phyloP scores from a whole-genome alignment of 2,888 invertebrate genomes.

The Cerceris rybyensis region DNA sequence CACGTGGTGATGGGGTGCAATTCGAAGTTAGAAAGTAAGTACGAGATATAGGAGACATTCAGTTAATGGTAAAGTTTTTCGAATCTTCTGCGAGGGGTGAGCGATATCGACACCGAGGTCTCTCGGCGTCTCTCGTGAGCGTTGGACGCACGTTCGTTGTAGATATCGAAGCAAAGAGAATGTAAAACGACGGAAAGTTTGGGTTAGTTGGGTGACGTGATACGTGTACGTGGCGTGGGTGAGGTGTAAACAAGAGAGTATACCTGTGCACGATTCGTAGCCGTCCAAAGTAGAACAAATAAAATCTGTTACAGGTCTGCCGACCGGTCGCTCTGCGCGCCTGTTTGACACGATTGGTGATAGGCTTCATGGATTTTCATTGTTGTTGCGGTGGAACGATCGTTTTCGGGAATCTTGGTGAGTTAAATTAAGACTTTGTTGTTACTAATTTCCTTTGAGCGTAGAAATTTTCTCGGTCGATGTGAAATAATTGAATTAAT shows the following conservation, averaged over 20 bases:
- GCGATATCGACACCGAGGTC: no score
- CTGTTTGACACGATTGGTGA: conserved; percentile 10
- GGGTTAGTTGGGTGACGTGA: conserved; percentile 35
- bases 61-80: neutral
- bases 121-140: no score
- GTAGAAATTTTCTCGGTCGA: no score
- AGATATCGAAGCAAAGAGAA: conserved; percentile 31
- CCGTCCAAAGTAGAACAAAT: conserved; percentile 71
- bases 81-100: neutral
- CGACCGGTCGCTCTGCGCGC: conserved; percentile 60
- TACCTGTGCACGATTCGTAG: conserved; percentile 70
- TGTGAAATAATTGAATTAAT: no score
- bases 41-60: neutral
- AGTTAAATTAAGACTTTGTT: no score
- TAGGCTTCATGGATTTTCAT: conserved; percentile 19
- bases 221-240: conserved; percentile 62
- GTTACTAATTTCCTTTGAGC: no score
- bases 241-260: conserved; percentile 64
- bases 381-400: neutral
- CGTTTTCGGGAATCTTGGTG: no score
- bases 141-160: neutral
- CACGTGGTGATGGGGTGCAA: neutral
- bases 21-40: neutral
- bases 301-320: conserved; percentile 68
- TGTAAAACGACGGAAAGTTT: conserved; percentile 35